Evolutionary conservation across 2,888 invertebrate species (phyloP), one percentile per base, ranked within the genome.

Genomic region (Parelbella ahira): DNA sequence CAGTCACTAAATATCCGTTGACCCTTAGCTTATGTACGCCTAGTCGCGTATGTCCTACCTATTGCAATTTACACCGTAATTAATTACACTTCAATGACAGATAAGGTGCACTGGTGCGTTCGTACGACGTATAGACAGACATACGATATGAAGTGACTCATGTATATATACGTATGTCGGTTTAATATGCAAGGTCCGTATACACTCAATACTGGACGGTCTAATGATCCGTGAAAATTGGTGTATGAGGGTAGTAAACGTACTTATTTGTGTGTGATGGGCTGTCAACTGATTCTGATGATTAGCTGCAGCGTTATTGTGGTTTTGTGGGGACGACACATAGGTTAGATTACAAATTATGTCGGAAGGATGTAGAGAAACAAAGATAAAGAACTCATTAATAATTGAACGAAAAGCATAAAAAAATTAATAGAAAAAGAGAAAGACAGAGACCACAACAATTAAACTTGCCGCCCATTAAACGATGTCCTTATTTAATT

Each of bases 1-100:
- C 79, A 80, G 77, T 74, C 77, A 79, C 82, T 83, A 80, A 82
- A 78, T 83, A 84, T 81, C 75, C 82, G 75, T 83, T 83, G 84
- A 84, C 83, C 84, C 79, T 80, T 75, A 54, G 51, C 58, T 61
- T 77, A 78, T 78, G 68, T 67, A 60, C 58, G 54, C 65, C 69
- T 68, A 50, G 75, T 73, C 67, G 51, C 62, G 54, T 57, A 68
- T 64, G 65, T 60, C 50, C 54, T 49, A 60, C 50, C 54, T 49
- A 60, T 54, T 58, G 63, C 67, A 83, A 83, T 83, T 81, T 73
- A 74, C 69, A 63, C 51, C 42, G 74, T 77, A 80, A 86, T 86
- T 84, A 84, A 84, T 86, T 82, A 80, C 73, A 67, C 60, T 68
- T 72, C 72, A 83, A 79, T 82, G 82, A 78, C 78, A 83, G 82